phyloP scores from a whole-genome alignment of 1,140 invertebrate genomes.

The Pseudomyrmex concolor region DNA sequence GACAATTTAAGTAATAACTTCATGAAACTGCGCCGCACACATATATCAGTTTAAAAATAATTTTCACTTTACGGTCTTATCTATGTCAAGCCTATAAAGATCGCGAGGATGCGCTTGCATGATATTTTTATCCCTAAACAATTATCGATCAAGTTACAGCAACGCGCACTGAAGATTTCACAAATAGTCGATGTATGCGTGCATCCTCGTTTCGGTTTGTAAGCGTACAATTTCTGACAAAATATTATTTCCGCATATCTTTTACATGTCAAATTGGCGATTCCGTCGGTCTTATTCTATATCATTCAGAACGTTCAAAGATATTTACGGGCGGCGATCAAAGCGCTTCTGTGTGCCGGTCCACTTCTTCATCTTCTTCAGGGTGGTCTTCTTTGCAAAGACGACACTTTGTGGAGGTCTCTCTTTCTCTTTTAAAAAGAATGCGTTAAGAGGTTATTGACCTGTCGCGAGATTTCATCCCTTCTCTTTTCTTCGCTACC shows the following conservation, averaged over 20 bases:
- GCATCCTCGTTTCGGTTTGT: background rate
- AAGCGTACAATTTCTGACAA: constrained; percentile 2
- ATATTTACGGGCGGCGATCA: constrained; percentile 12
- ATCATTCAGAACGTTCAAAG: background rate
- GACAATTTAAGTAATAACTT: background rate
- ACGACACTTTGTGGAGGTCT: constrained; percentile 1
- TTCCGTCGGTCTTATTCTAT: background rate
- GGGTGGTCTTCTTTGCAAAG: constrained; percentile 19
- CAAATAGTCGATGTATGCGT: constrained; percentile 15
- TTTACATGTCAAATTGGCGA: constrained; percentile 15
- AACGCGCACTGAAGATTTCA: constrained; percentile 1
- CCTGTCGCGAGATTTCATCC: constrained; percentile 51
- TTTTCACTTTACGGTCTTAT: background rate
- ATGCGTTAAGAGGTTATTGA: constrained; percentile 62
- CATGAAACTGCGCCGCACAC: background rate
- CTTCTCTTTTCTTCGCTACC: background rate
- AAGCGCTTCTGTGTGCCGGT: constrained; percentile 8
- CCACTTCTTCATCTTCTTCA: background rate
- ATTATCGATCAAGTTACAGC: constrained; percentile 44
- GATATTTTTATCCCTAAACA: constrained; percentile 54
- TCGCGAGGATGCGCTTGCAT: constrained; percentile 4
- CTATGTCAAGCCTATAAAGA: constrained; percentile 5
- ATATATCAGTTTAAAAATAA: background rate
- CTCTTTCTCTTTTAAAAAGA: constrained; percentile 7
- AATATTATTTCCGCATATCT: background rate